Conservation (phyloP, 64 coral and sea anemone genomes). For the Montipora capricornis region DNA sequence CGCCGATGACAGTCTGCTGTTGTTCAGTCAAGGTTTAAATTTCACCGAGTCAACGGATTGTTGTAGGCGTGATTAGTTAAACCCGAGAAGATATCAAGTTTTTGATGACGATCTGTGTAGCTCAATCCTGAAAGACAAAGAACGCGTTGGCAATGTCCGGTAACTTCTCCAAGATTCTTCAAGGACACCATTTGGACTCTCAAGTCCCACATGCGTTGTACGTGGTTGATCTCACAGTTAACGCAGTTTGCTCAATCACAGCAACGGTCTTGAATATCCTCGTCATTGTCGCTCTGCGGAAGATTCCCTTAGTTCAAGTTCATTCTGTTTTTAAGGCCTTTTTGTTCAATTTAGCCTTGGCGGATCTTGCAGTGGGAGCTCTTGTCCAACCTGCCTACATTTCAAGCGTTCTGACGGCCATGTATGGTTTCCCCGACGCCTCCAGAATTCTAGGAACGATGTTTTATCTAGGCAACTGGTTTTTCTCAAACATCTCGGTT, state of each 20-base stretch:
- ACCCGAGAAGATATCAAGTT: too few species aligned
- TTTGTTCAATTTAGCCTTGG: slow-evolving; percentile 6
- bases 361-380: neutral
- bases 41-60: too few species aligned
- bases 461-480: slow-evolving; percentile 23
- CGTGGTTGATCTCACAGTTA: neutral
- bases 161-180: neutral
- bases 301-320: slow-evolving; percentile 7
- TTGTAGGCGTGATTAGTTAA: too few species aligned
- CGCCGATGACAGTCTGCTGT: too few species aligned
- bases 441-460: neutral
- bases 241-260: neutral
- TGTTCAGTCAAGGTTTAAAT: too few species aligned
- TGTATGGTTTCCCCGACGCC: neutral
- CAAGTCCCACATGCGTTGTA: neutral
- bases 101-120: too few species aligned
- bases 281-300: neutral
- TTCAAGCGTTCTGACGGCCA: neutral
- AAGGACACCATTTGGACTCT: neutral
- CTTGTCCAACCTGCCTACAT: slow-evolving; percentile 8
- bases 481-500: neutral
- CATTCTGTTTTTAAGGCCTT: slow-evolving; percentile 14
- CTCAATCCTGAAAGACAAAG: too few species aligned
- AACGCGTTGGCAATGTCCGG: neutral
- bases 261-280: neutral